Percentiles rank a stretch among this genome's conserved stretches.
Evolutionary conservation across 2,888 invertebrate species (phyloP).

Genomic region (Nomada flava): DNA sequence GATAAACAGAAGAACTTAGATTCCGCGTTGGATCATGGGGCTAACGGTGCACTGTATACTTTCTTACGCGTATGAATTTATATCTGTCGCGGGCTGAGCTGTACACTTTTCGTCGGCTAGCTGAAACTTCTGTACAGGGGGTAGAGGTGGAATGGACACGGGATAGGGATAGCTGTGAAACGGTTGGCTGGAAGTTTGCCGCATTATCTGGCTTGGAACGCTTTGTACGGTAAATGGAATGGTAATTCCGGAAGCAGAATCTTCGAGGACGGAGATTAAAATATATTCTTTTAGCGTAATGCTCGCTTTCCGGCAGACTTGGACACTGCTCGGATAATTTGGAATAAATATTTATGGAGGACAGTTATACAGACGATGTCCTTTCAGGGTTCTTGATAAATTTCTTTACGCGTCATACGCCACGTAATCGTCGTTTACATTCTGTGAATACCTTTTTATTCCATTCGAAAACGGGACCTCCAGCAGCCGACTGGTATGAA

Average conservation of each 20-base stretch:
- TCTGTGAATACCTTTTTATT: constrained; percentile 9
- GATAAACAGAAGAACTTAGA: constrained; percentile 35
- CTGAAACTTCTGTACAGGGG: constrained; percentile 21
- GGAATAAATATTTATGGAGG: constrained; percentile 10
- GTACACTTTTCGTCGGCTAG: constrained; percentile 37
- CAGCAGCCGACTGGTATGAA: no score
- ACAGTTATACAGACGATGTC: neutral
- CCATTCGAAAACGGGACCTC: constrained; percentile 1
- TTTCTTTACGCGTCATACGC: neutral
- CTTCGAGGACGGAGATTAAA: constrained; percentile 32
- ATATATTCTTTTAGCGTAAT: constrained; percentile 34
- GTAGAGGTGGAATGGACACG: neutral
- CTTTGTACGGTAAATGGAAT: constrained; percentile 49
- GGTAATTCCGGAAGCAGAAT: constrained; percentile 42
- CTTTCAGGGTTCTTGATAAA: neutral
- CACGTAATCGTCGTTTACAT: no score
- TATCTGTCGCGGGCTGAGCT: constrained; percentile 43
- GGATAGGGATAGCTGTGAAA: constrained; percentile 2
- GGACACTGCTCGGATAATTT: constrained; percentile 18
- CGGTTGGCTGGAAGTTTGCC: constrained; percentile 31
- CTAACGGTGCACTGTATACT: constrained; percentile 49
- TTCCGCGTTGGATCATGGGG: constrained; percentile 54
- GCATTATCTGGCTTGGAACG: constrained; percentile 37
- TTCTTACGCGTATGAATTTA: constrained; percentile 62
- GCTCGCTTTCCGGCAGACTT: neutral